Evolutionary conservation across 2,113 vertebrate genomes (phyloP).

Genomic region (Antigone vipio): DNA sequence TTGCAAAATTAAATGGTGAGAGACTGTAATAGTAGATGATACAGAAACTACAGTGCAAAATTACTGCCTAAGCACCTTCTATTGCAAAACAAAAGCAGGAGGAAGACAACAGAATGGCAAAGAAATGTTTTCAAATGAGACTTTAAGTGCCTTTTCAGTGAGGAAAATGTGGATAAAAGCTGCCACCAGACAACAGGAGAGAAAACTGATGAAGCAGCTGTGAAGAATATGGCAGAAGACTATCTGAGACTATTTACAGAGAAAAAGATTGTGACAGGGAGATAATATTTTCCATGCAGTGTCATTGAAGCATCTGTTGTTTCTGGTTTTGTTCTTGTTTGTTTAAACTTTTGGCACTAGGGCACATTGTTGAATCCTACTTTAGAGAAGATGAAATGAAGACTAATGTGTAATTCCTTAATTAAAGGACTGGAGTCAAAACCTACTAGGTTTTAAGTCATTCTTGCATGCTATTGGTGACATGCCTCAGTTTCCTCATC

Average conservation of each 20-base stretch:
- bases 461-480: background rate
- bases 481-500: background rate
- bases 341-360: background rate
- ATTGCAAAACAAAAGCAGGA: background rate
- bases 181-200: background rate
- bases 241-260: background rate
- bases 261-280: background rate
- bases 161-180: background rate
- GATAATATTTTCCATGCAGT: background rate
- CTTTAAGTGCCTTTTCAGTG: background rate
- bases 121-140: background rate
- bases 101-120: background rate
- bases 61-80: background rate
- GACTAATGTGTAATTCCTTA: background rate
- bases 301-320: background rate
- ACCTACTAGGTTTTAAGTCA: accelerated
- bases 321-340: background rate
- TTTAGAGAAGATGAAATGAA: background rate
- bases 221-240: background rate
- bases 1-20: background rate
- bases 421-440: background rate
- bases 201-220: background rate
- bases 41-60: background rate
- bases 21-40: background rate
- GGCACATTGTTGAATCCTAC: background rate